Evolutionary conservation across 2,797 vertebrate species (phyloP).

Genomic region (Hirundo rustica): DNA sequence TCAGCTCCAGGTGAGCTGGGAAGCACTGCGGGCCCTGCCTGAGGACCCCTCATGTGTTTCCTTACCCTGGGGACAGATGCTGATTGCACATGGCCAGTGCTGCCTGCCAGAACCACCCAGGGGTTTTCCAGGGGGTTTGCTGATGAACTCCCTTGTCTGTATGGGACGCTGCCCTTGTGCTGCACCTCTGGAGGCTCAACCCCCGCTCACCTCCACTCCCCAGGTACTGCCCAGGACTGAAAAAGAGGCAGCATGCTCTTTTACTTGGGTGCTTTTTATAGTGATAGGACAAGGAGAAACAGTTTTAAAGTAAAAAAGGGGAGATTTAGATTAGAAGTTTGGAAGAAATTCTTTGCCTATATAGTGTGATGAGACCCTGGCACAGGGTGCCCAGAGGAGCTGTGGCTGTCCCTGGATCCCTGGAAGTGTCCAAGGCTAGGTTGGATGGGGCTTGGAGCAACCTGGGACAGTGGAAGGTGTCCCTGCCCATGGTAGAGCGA

Average conservation of each 20-base stretch:
- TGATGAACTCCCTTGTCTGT: neutral
- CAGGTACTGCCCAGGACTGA: neutral
- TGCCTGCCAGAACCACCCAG: neutral
- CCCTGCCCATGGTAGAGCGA: neutral
- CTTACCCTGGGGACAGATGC: neutral
- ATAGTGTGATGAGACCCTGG: neutral
- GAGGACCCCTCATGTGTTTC: accelerated
- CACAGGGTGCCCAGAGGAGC: neutral
- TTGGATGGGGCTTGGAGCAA: accelerated
- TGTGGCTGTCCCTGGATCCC: neutral
- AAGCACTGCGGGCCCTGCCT: neutral
- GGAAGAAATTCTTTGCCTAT: neutral
- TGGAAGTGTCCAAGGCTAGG: neutral
- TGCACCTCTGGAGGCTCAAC: neutral
- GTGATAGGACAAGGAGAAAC: neutral
- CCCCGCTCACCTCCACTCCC: neutral
- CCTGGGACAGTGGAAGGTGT: neutral
- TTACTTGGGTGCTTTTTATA: neutral
- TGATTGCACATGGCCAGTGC: neutral
- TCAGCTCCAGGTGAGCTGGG: neutral
- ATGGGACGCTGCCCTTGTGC: neutral
- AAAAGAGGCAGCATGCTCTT: neutral
- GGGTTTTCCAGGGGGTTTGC: neutral
- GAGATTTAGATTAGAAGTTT: neutral
- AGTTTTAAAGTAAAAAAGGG: neutral